phyloP scores from a whole-genome alignment of 2,888 invertebrate species.

The Bellardia pandia region DNA sequence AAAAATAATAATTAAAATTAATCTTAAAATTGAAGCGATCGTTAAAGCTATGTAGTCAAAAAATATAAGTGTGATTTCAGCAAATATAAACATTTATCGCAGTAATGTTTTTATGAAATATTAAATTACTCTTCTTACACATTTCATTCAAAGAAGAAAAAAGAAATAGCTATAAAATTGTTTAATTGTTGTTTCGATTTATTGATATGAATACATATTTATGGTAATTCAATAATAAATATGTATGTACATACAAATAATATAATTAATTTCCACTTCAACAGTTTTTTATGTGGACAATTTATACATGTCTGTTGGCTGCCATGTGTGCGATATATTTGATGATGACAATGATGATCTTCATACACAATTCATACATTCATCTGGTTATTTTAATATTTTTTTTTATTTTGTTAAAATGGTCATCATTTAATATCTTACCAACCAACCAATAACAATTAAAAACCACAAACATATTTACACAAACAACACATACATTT shows the following conservation, averaged over 20 bases:
- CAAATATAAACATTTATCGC: too few species aligned
- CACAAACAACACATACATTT: neutral
- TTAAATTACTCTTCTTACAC: neutral
- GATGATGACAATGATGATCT: conserved; percentile 28
- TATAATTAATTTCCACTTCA: conserved; percentile 53
- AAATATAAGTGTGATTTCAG: too few species aligned
- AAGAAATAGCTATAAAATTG: neutral
- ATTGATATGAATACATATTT: neutral
- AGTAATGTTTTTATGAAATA: too few species aligned
- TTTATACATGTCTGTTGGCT: conserved; percentile 28
- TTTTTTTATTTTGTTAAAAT: conserved; percentile 28
- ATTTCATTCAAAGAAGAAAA: neutral
- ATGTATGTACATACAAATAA: neutral
- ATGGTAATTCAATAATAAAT: neutral
- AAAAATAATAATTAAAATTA: too few species aligned
- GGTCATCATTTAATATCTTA: conserved; percentile 44
- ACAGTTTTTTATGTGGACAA: conserved; percentile 37
- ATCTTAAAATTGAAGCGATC: too few species aligned
- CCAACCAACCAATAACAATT: conserved; percentile 65
- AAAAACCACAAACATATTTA: conserved; percentile 67
- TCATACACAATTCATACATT: conserved; percentile 44
- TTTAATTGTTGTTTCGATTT: neutral
- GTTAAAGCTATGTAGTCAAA: too few species aligned
- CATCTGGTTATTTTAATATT: neutral
- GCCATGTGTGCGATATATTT: conserved; percentile 10